phyloP scores from a whole-genome alignment of 2,113 vertebrate genomes.

The Tychaedon coryphoeus region DNA sequence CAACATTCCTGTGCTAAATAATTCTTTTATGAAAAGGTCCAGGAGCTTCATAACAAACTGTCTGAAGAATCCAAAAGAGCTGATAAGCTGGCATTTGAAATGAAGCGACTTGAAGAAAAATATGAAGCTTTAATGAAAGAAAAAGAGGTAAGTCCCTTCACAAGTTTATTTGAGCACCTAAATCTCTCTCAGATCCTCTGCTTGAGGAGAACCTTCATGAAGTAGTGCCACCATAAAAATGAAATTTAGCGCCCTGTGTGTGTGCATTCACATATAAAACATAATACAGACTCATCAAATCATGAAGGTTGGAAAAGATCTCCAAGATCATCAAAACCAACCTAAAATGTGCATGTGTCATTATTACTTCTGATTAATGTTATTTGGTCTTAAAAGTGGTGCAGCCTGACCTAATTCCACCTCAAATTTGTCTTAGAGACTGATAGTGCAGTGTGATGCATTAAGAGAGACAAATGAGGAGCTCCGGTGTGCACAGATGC shows the following conservation, averaged over 20 bases:
- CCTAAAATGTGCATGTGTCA: background rate
- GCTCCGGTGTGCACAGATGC: constrained; percentile 89
- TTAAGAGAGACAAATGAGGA: constrained; percentile 95
- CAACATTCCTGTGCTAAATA: background rate
- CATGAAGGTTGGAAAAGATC: background rate
- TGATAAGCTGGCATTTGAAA: constrained; percentile 90
- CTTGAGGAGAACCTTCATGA: background rate
- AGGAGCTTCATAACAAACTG: constrained; percentile 90
- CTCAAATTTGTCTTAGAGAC: constrained; percentile 73
- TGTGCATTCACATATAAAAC: background rate
- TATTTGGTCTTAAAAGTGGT: background rate
- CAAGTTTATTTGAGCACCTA: background rate
- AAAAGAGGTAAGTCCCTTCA: constrained; percentile 83
- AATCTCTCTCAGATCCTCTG: background rate
- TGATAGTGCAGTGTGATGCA: constrained; percentile 90
- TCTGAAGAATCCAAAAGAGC: constrained; percentile 92
- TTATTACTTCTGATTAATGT: background rate
- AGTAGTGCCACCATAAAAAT: background rate
- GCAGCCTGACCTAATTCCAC: background rate
- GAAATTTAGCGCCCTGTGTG: background rate
- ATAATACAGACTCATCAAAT: accelerated
- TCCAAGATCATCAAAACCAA: background rate
- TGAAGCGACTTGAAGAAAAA: constrained; percentile 91
- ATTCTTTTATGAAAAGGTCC: constrained; percentile 77
- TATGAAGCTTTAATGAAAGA: constrained; percentile 90